Base-by-base conservation (phyloP, 1,140 invertebrate genomes). In the Chymomyza costata region DNA sequence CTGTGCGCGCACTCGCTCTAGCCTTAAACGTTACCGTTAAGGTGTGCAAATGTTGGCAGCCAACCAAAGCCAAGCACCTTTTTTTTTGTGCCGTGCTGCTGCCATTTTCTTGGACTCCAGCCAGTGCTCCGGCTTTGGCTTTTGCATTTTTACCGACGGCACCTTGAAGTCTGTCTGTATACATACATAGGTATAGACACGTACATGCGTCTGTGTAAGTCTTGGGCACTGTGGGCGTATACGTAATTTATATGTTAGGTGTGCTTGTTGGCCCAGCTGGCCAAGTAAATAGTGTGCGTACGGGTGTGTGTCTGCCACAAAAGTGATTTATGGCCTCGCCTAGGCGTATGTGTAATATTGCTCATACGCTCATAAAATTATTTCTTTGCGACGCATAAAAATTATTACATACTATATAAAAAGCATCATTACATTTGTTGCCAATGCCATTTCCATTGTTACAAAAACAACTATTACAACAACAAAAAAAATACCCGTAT, bases 41-140 rank as follows among this genome's bases (percentile, higher is more conserved):
- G 74, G 68, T 83, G 73, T 70, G 70, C 71, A 73, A 80, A 84
- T 70, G 76, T 84, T 84, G 82, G 82, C 82, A 84, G 64, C 82
- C 82, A 83, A 84, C 82, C 82, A 84, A 84, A 83, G 82, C 60
- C 53, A 50, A 83, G 69, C 76, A 82, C 74, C 74, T 80, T 80
- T 31, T 50, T 59, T 48, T 52, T 45, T 56, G 52, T 41, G 55
- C 48, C 44, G 48, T 49, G 51, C 39, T 52, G 21, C 28, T 51
- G 25, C 18, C 16, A 38, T 35, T 43, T 31, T 34, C 13, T 34
- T 28, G 25, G 10, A 28, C 10, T 28, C 10, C 25, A 6, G 5
- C 5, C 25, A 21, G 44, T 47, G 35, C 15, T 21, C 3, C 35
- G 32, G 18, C 32, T 11, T 30, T 34, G 13, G 32, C 32, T 49